Evolutionary conservation across 2,888 invertebrate species (phyloP).

Genomic region (Leptopilina drosophilae): DNA sequence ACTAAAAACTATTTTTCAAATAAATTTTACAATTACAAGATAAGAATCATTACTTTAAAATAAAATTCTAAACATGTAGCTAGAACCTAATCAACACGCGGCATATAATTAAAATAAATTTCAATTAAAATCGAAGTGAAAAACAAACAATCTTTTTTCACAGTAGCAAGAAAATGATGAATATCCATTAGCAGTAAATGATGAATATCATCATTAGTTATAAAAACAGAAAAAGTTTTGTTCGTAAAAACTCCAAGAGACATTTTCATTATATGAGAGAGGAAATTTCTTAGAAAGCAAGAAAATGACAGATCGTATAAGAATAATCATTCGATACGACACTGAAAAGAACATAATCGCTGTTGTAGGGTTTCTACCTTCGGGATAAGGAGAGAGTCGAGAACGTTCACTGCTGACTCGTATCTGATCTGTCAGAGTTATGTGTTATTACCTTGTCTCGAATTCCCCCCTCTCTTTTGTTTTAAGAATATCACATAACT

Average conservation of each 20-base stretch:
- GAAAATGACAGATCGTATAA: conserved; percentile 21
- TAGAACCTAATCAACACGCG: no score
- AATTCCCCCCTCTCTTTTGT: conserved; percentile 42
- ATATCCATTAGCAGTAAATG: background rate
- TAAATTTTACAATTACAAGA: no score
- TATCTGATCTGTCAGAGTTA: conserved; percentile 69
- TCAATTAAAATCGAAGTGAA: background rate
- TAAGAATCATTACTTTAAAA: no score
- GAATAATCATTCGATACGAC: conserved; percentile 36
- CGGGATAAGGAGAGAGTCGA: conserved; percentile 17
- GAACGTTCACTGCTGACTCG: conserved; percentile 24
- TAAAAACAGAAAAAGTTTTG: background rate
- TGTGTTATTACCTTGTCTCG: conserved; percentile 65
- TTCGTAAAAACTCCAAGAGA: background rate
- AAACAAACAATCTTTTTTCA: conserved; percentile 13
- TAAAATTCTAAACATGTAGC: no score
- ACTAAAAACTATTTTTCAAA: no score
- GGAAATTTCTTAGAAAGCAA: conserved; percentile 36
- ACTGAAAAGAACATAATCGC: conserved; percentile 34
- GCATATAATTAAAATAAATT: background rate
- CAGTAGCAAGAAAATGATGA: conserved; percentile 3
- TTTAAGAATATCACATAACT: conserved; percentile 47
- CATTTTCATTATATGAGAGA: conserved; percentile 23
- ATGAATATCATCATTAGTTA: background rate
- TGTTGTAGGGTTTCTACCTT: conserved; percentile 39